Percentiles rank a stretch among this genome's conserved stretches.
Conservation (phyloP, 23 tunicate species). For the Aplidium turbinatum region DNA sequence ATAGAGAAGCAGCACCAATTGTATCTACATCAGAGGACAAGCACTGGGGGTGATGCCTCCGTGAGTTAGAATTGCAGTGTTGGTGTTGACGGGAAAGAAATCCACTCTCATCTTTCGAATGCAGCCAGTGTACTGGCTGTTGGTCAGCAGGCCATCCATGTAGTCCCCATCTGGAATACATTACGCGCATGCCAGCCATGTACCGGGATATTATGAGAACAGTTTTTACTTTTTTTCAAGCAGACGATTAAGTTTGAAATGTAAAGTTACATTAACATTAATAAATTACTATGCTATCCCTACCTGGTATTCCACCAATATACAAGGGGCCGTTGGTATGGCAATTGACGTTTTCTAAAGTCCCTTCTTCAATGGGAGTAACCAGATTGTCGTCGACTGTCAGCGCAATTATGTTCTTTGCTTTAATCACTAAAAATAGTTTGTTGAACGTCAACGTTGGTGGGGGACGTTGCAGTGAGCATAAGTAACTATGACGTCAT, state of each 20-base stretch:
- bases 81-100: conserved; percentile 36
- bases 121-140: conserved; percentile 69
- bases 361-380: conserved; percentile 50
- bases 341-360: conserved; percentile 35
- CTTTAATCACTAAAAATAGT: conserved; percentile 59
- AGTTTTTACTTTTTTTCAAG: neutral
- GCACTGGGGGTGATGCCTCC: conserved; percentile 44
- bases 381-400: conserved; percentile 73
- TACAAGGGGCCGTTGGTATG: conserved; percentile 63
- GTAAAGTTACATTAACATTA: neutral
- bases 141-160: conserved; percentile 42
- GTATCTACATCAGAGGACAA: conserved; percentile 47
- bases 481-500: no score
- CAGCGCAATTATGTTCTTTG: conserved; percentile 58
- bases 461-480: neutral
- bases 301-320: conserved; percentile 79
- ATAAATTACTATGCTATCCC: neutral
- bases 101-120: conserved; percentile 58
- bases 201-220: neutral
- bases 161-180: conserved; percentile 24
- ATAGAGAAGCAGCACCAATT: no score
- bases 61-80: conserved; percentile 29
- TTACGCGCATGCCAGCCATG: neutral
- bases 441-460: neutral
- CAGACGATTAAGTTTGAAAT: neutral